Evolutionary conservation across 2,888 invertebrate genomes (phyloP).

Genomic region (Andrena marginata): DNA sequence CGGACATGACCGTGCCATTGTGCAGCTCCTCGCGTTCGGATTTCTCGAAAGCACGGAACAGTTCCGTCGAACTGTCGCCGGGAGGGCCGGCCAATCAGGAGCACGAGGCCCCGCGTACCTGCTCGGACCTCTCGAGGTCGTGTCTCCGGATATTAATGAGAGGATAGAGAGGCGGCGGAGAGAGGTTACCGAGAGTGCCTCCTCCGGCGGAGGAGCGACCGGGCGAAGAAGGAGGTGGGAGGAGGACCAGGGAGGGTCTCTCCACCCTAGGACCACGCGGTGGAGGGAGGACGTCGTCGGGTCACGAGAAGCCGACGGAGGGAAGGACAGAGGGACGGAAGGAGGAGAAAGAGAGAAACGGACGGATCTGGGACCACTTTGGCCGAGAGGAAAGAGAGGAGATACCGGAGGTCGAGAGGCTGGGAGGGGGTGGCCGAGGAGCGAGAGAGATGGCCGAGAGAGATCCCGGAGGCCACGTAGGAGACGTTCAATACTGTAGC

Average conservation of each 20-base stretch:
- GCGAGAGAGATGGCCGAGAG: slow-evolving; percentile 47
- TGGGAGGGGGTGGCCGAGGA: slow-evolving; percentile 45
- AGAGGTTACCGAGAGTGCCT: slow-evolving; percentile 59
- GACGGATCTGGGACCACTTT: slow-evolving; percentile 36
- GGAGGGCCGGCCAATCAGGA: slow-evolving; percentile 34
- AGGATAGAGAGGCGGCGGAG: slow-evolving; percentile 67
- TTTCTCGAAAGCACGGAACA: slow-evolving; percentile 5
- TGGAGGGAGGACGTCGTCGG: slow-evolving; percentile 74
- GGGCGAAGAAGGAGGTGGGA: slow-evolving; percentile 29
- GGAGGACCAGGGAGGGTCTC: slow-evolving; percentile 63
- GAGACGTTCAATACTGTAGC: slow-evolving; percentile 84
- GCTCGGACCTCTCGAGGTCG: slow-evolving; percentile 67
- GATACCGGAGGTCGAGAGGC: slow-evolving; percentile 58
- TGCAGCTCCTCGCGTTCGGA: not conserved
- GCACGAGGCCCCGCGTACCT: slow-evolving; percentile 11
- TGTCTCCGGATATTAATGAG: slow-evolving; percentile 77
- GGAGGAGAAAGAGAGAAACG: slow-evolving; percentile 55
- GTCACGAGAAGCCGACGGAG: slow-evolving; percentile 71
- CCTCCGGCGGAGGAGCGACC: slow-evolving; percentile 42
- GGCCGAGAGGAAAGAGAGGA: slow-evolving; percentile 39
- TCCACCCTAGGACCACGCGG: slow-evolving; percentile 54
- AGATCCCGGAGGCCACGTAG: slow-evolving; percentile 82
- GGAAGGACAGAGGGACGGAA: slow-evolving; percentile 50
- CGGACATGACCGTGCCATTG: not conserved
- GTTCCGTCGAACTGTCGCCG: slow-evolving; percentile 20